Base-by-base conservation (phyloP, 2,113 vertebrate genomes). In the Misgurnus mizolepis region DNA sequence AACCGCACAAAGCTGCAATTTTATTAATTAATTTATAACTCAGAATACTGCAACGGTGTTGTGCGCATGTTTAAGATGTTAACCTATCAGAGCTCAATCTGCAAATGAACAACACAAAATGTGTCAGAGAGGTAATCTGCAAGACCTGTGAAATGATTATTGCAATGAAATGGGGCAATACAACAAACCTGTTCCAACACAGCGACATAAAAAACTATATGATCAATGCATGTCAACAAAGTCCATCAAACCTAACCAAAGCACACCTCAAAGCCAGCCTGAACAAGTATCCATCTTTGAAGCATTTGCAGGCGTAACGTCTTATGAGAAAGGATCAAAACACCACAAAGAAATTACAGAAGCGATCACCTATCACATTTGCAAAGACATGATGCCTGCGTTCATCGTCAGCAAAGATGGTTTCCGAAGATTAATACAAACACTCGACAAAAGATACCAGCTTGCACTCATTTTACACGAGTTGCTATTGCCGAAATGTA, bases 311-410 rank as follows among this genome's bases (percentile, higher is more conserved):
- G 3, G 68, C 11, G 6, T 68, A n/a, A 50, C 14, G 3, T 5
- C 34, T n/a, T 40, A 11, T 71, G 68, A 71, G 8, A 71, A 9
- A 50, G n/a, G 50, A 34, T 71, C 27, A 70, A 70, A 67, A 39
- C 15, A 9, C 6, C 45, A 7, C 67, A 70, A 53, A 47, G 27
- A 53, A 50, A 49, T 68, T 22, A 68, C 10, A 4, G 0, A 55
- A 9, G 15, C 8, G 1, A 45, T 67, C 65, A 67, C 40, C 6
- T 39, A 40, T 70, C 15, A 39, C 11, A 40, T 55, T 40, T 64
- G 27, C 27, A 64, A 39, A 64, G 27, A 64, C 10, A 39, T 40
- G 61, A 4, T 53, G 22, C 61, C 61, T 34, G 9, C 22, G 60
- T 9, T 27, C 60, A 34, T 61, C 60, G 8, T 61, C 10, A 61